phyloP scores from a whole-genome alignment of 2,888 invertebrate genomes.

The Harmothoe impar region DNA sequence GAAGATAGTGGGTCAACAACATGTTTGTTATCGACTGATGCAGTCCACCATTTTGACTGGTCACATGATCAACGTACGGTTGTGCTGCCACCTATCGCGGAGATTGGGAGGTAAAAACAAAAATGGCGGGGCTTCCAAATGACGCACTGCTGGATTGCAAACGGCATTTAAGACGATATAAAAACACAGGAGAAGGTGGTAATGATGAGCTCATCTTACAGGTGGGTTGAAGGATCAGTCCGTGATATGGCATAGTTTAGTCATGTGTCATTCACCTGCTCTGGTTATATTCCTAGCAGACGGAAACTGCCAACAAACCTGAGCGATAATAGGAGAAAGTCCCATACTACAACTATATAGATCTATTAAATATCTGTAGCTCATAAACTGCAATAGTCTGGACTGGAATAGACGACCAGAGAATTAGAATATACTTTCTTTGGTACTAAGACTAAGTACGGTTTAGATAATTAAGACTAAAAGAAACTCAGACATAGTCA shows the following conservation, averaged over 20 bases:
- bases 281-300: background rate
- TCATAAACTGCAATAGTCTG: background rate
- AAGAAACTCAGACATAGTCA: no score
- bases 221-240: background rate
- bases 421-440: no score
- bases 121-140: background rate
- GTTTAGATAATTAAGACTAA: no score
- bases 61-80: no score
- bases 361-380: background rate
- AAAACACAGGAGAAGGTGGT: background rate
- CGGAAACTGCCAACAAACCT: background rate
- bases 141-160: background rate
- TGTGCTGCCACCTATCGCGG: no score
- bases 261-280: background rate
- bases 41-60: no score
- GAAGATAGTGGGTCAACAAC: no score
- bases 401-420: no score
- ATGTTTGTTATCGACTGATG: no score
- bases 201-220: background rate
- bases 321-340: background rate
- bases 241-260: background rate
- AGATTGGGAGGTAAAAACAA: background rate
- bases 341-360: background rate
- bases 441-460: no score
- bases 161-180: background rate